Conservation (phyloP, 2,888 invertebrate genomes). For the Phyllotreta cruciferae region DNA sequence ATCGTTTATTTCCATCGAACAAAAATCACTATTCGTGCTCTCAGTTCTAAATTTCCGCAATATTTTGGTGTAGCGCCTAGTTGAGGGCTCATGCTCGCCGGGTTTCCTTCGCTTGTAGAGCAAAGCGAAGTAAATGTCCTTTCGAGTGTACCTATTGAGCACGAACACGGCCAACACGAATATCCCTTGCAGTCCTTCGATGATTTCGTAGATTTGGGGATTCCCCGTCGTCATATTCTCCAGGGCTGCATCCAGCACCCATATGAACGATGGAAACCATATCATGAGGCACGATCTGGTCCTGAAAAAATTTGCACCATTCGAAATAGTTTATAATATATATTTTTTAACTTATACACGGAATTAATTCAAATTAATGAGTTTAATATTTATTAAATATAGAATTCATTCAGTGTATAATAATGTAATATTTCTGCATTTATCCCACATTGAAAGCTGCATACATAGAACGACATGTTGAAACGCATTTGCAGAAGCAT, state of each 20-base stretch:
- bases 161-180: slow-evolving; percentile 44
- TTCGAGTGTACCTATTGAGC: slow-evolving; percentile 44
- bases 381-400: too few species aligned
- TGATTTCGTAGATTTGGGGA: slow-evolving; percentile 42
- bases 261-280: slow-evolving; percentile 39
- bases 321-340: neutral
- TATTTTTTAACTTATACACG: too few species aligned
- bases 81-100: neutral
- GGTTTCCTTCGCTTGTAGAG: neutral
- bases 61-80: slow-evolving; percentile 11
- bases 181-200: slow-evolving; percentile 47
- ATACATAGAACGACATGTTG: too few species aligned
- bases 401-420: too few species aligned
- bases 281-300: slow-evolving; percentile 40
- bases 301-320: slow-evolving; percentile 32
- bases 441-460: too few species aligned
- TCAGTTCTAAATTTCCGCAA: slow-evolving; percentile 18
- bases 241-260: slow-evolving; percentile 42
- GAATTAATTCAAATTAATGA: too few species aligned
- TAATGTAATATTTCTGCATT: too few species aligned
- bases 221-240: slow-evolving; percentile 28
- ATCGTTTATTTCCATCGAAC: neutral
- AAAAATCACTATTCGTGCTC: neutral
- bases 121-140: slow-evolving; percentile 33
- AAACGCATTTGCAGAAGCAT: too few species aligned